Conservation (phyloP, 1,140 invertebrate genomes). For the Leptopilina boulardi region DNA sequence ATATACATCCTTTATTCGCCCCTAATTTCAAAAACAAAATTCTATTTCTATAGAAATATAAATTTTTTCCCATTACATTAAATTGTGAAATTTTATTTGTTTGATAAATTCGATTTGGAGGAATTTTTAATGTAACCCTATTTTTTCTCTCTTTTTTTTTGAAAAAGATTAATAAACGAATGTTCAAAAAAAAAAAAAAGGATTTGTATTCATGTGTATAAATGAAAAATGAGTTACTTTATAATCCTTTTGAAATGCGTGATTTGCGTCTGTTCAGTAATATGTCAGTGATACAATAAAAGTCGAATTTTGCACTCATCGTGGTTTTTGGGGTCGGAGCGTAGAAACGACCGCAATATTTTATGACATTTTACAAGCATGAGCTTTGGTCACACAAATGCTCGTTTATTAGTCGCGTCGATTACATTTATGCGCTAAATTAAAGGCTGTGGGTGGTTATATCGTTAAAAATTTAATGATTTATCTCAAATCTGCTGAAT, state of each 20-base stretch:
- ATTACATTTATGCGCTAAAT: constrained; percentile 7
- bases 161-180: too few relatives aligned
- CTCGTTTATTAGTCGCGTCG: constrained; percentile 4
- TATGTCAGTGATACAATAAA: constrained; percentile 49
- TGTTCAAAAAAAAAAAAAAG: too few relatives aligned
- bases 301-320: constrained; percentile 51
- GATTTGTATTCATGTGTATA: too few relatives aligned
- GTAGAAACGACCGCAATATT: constrained; percentile 43
- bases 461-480: constrained; percentile 12
- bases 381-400: constrained; percentile 10
- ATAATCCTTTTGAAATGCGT: background rate
- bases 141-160: too few relatives aligned
- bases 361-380: constrained; percentile 37
- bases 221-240: background rate
- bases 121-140: too few relatives aligned
- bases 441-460: background rate
- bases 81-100: too few relatives aligned
- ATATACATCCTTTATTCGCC: too few relatives aligned
- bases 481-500: background rate
- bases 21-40: too few relatives aligned
- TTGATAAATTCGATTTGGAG: too few relatives aligned
- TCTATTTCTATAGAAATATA: too few relatives aligned
- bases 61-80: too few relatives aligned
- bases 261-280: background rate
- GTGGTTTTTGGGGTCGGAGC: constrained; percentile 42